Evolutionary conservation across 2,888 invertebrate genomes (phyloP).

Genomic region (Sphaeridia pumilis): DNA sequence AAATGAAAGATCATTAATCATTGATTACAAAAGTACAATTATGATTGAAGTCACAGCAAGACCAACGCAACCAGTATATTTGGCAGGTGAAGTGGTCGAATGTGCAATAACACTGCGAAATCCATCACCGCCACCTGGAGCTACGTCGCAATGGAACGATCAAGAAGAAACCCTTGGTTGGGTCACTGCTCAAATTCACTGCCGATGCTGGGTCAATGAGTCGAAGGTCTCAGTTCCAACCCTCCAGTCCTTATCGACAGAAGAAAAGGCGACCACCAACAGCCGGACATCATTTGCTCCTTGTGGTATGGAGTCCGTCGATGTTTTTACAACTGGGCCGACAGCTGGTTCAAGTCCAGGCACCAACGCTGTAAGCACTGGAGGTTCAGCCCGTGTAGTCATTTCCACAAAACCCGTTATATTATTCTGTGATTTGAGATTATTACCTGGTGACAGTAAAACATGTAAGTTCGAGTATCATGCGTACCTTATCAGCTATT

Average conservation of each 20-base stretch:
- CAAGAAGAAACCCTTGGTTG: slow-evolving; percentile 79
- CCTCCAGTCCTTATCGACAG: slow-evolving; percentile 20
- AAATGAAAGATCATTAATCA: too few species aligned
- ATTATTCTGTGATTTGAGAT: slow-evolving; percentile 83
- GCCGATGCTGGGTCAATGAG: slow-evolving; percentile 73
- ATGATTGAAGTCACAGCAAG: slow-evolving; percentile 90
- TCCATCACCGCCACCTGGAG: slow-evolving; percentile 60
- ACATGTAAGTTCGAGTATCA: slow-evolving; percentile 53
- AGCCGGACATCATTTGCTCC: slow-evolving; percentile 49
- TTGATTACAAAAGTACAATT: too few species aligned
- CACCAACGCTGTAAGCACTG: not conserved
- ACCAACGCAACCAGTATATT: slow-evolving; percentile 74
- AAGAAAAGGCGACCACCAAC: slow-evolving; percentile 40
- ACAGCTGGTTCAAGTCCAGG: slow-evolving; percentile 12
- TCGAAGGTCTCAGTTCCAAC: slow-evolving; percentile 46
- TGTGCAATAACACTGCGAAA: slow-evolving; percentile 72
- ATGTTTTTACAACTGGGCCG: slow-evolving; percentile 9
- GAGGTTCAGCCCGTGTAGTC: slow-evolving; percentile 51
- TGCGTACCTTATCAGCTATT: not conserved
- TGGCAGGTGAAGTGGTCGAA: slow-evolving; percentile 84
- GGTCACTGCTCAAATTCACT: slow-evolving; percentile 96
- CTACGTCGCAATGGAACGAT: slow-evolving; percentile 66
- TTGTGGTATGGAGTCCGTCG: slow-evolving; percentile 44
- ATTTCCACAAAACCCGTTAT: slow-evolving; percentile 92
- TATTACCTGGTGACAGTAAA: slow-evolving; percentile 79